A percentile compares a stretch with the other conserved stretches of the same genome.
Evolutionary conservation across 2,113 vertebrate species (phyloP).

Genomic region (Labrus mixtus): DNA sequence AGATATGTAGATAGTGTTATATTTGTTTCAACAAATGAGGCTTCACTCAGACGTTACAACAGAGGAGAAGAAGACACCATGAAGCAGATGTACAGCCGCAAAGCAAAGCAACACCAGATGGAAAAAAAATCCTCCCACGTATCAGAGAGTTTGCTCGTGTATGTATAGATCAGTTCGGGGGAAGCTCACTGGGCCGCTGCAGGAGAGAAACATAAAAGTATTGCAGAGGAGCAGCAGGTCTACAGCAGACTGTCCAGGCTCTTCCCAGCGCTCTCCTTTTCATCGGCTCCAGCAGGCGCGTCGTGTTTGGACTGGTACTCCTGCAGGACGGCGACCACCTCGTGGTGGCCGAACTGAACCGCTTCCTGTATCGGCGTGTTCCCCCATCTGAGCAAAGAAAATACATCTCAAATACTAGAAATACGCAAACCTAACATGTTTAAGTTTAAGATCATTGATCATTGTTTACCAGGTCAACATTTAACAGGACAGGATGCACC

Average conservation of each 20-base stretch:
- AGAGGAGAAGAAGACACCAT: not conserved
- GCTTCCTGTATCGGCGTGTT: constrained; percentile 97
- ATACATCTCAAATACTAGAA: not conserved
- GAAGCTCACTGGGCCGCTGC: not conserved
- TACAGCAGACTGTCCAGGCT: constrained; percentile 94
- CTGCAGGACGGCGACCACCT: constrained; percentile 93
- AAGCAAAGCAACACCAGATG: constrained; percentile 28
- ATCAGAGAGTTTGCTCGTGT: constrained; percentile 21
- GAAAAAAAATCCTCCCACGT: not conserved
- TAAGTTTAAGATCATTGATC: too few species aligned
- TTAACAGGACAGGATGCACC: too few species aligned
- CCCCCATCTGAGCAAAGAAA: constrained; percentile 87
- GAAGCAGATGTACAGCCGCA: constrained; percentile 11
- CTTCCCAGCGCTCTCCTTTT: constrained; percentile 87
- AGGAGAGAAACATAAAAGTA: not conserved
- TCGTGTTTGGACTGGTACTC: constrained; percentile 90
- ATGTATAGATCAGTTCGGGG: constrained; percentile 1
- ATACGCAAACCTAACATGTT: not conserved
- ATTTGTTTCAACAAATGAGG: constrained; percentile 15
- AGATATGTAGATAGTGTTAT: constrained; percentile 6
- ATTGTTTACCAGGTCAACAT: too few species aligned
- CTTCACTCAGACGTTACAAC: constrained; percentile 17
- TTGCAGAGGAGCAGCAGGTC: not conserved
- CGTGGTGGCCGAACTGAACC: constrained; percentile 94
- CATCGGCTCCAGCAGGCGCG: constrained; percentile 74